These are phyloP conservation scores for Pachypanchax playfairii DNA, from an alignment of 2,113 vertebrate species.

Conservation along the genomic window DNA sequence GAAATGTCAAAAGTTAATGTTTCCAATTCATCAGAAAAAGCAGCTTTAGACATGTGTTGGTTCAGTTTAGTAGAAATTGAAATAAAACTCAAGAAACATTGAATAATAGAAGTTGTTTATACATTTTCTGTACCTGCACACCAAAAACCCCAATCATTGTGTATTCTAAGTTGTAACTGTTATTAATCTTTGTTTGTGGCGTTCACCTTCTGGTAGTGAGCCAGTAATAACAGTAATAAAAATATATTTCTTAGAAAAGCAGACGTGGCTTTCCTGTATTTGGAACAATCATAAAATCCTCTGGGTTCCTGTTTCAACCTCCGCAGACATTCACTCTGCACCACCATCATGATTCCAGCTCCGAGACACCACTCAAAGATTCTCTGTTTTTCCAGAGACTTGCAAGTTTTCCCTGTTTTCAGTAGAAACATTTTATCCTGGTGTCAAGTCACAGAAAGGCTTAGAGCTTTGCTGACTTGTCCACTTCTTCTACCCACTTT, in stretches of 20 bases:
- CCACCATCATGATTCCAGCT: conserved; percentile 45
- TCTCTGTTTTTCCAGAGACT: conserved; percentile 56
- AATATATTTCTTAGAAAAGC: conserved; percentile 33
- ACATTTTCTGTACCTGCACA: no score
- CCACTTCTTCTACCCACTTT: conserved; percentile 33
- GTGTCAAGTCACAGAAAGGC: conserved; percentile 58
- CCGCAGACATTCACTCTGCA: conserved; percentile 49
- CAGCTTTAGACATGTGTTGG: no score
- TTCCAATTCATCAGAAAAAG: no score
- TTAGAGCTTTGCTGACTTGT: conserved; percentile 55
- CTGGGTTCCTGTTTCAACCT: conserved; percentile 60
- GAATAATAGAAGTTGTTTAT: no score
- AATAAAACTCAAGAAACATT: no score
- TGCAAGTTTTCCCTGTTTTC: conserved; percentile 56
- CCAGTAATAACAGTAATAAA: conserved; percentile 44
- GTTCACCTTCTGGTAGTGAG: conserved; percentile 42
- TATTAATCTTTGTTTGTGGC: not conserved
- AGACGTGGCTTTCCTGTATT: conserved; percentile 53
- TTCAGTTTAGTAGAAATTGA: no score
- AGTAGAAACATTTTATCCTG: conserved; percentile 38
- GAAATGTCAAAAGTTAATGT: no score
- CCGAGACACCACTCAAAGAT: conserved; percentile 27
- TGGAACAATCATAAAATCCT: conserved; percentile 57
- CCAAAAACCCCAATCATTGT: no score
- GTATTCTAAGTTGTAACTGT: no score